phyloP scores from a whole-genome alignment of 37 sponge, comb jelly and placozoan genomes.

The Chondrilla cf. caribensis region DNA sequence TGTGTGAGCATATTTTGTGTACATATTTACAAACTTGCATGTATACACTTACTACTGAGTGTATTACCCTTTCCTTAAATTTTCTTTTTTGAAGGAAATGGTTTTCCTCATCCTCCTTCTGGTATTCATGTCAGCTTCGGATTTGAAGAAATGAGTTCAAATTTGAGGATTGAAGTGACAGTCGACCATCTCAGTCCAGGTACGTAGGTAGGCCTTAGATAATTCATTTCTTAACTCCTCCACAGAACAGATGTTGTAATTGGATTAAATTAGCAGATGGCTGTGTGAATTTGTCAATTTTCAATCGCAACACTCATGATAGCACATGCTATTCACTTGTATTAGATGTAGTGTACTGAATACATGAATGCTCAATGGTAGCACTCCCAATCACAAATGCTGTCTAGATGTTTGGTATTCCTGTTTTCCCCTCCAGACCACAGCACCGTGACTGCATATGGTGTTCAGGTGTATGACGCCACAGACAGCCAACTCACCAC shows the following conservation, averaged over 20 bases:
- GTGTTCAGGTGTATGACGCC: background rate
- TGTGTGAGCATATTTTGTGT: background rate
- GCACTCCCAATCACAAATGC: background rate
- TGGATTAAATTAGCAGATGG: no score
- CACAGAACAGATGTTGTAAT: no score
- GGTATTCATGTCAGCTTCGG: constrained; percentile 11
- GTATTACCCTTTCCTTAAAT: background rate
- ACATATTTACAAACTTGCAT: background rate
- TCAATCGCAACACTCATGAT: no score
- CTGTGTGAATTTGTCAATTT: no score
- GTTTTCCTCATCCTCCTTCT: constrained; percentile 8
- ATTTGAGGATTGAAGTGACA: background rate
- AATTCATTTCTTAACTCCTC: no score
- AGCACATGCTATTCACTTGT: no score
- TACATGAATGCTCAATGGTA: no score
- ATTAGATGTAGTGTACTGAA: no score
- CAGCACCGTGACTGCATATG: background rate
- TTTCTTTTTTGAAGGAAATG: background rate
- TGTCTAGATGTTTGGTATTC: no score
- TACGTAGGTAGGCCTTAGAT: no score
- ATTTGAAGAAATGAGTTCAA: background rate
- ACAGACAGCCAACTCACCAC: background rate
- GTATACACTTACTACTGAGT: background rate
- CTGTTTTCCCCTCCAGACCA: background rate
- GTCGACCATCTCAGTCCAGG: constrained; percentile 14